These are phyloP conservation scores for Lordiphosa clarofinis DNA, from an alignment of 1,140 invertebrate genomes.

Conservation along the genomic window DNA sequence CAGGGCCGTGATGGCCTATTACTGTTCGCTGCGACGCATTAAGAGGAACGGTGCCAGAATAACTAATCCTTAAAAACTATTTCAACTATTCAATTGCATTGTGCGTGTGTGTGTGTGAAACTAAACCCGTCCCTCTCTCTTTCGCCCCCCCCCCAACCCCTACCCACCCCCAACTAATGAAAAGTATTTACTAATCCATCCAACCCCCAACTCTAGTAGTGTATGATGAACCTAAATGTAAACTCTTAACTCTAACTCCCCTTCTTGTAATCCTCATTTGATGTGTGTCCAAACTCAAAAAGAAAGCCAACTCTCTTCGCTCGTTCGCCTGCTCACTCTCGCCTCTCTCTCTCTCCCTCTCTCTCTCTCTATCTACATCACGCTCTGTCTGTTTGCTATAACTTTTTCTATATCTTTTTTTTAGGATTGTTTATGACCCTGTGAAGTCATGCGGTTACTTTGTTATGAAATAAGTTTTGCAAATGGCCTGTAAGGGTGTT, in stretches of 20 bases:
- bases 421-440: slow-evolving; percentile 7
- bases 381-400: slow-evolving; percentile 1
- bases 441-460: slow-evolving; percentile 11
- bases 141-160: too few species aligned
- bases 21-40: slow-evolving; percentile 91
- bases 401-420: slow-evolving; percentile 10
- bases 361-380: neutral
- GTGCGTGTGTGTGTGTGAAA: slow-evolving; percentile 21
- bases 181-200: slow-evolving; percentile 38
- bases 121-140: slow-evolving; percentile 10
- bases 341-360: slow-evolving; percentile 19
- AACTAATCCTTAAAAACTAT: slow-evolving; percentile 20
- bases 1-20: slow-evolving; percentile 91
- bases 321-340: slow-evolving; percentile 32
- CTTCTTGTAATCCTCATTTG: slow-evolving; percentile 17
- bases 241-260: slow-evolving; percentile 5
- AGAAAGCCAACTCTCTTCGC: slow-evolving; percentile 11
- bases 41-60: slow-evolving; percentile 85
- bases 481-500: slow-evolving; percentile 3
- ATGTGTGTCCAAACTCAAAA: slow-evolving; percentile 21
- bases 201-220: slow-evolving; percentile 19
- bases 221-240: slow-evolving; percentile 1
- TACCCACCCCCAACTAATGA: slow-evolving; percentile 4
- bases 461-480: slow-evolving; percentile 15
- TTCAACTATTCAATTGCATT: slow-evolving; percentile 35